Percentiles rank a stretch among this genome's conserved stretches.
Evolutionary conservation across 2,113 vertebrate species (phyloP).

Genomic region (Etia nguti): DNA sequence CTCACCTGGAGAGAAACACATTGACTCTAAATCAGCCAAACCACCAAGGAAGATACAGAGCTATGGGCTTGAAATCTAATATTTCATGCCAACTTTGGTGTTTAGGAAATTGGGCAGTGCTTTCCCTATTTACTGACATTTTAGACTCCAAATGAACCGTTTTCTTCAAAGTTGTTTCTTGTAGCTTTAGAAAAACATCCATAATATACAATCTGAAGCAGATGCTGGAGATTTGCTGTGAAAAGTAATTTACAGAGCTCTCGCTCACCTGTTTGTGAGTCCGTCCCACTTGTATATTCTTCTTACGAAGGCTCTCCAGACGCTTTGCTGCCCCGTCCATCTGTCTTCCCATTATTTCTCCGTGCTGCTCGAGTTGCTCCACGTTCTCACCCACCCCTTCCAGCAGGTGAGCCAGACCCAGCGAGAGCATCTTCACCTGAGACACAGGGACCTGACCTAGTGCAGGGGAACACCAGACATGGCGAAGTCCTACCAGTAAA

Average conservation of each 20-base stretch:
- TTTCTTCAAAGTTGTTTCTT: background rate
- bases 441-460: conserved; percentile 4
- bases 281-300: background rate
- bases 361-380: background rate
- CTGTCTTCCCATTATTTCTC: background rate
- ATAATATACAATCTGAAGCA: background rate
- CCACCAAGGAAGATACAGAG: background rate
- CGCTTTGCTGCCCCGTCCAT: background rate
- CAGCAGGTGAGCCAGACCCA: conserved; percentile 38
- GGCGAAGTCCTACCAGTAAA: conserved; percentile 7
- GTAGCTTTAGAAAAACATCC: background rate
- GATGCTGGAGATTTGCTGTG: background rate
- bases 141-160: background rate
- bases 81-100: background rate
- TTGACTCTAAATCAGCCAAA: background rate
- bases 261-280: conserved; percentile 37
- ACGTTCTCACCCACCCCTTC: conserved; percentile 16
- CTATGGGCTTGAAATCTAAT: background rate
- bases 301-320: conserved; percentile 9
- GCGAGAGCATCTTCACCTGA: conserved; percentile 30
- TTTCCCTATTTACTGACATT: too few relatives aligned
- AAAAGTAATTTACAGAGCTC: background rate
- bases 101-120: background rate
- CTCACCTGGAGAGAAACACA: conserved; percentile 9
- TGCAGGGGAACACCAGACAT: background rate